Conservation (phyloP, 2,797 vertebrate genomes). For the Sternarchorhynchus goeldii region DNA sequence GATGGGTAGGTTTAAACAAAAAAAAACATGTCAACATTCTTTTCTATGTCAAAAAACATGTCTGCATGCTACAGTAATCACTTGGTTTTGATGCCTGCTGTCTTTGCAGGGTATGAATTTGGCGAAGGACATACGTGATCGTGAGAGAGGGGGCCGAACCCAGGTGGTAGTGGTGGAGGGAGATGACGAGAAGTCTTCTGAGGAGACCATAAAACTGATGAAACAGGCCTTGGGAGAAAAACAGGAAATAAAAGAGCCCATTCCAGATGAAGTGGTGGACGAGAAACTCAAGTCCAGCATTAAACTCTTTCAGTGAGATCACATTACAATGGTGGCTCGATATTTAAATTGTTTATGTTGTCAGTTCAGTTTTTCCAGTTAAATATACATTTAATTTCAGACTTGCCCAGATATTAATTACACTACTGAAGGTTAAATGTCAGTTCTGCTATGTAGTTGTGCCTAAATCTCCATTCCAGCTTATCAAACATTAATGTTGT, state of each 20-base stretch:
- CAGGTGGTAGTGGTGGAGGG: slow-evolving; percentile 81
- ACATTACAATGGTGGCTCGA: slow-evolving; percentile 4
- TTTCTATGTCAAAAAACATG: background rate
- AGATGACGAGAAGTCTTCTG: slow-evolving; percentile 72
- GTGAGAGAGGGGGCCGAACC: slow-evolving; percentile 81
- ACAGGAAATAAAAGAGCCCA: slow-evolving; percentile 69
- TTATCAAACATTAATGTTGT: too few species aligned
- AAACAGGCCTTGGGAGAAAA: slow-evolving; percentile 73
- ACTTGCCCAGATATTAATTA: too few species aligned
- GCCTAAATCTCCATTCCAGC: too few species aligned
- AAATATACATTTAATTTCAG: background rate
- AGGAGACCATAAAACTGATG: slow-evolving; percentile 78
- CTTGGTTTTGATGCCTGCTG: background rate
- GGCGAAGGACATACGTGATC: slow-evolving; percentile 87
- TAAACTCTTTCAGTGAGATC: slow-evolving; percentile 85
- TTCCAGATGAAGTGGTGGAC: slow-evolving; percentile 77
- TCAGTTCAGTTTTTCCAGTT: background rate
- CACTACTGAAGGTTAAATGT: too few species aligned
- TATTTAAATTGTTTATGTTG: background rate
- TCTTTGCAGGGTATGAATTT: slow-evolving; percentile 79
- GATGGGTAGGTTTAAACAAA: too few species aligned
- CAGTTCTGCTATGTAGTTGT: too few species aligned
- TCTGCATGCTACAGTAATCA: background rate
- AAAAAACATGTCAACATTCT: background rate
- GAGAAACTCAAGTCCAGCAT: slow-evolving; percentile 71